phyloP scores from a whole-genome alignment of 1,140 invertebrate genomes.

The Brachystomella parvula region DNA sequence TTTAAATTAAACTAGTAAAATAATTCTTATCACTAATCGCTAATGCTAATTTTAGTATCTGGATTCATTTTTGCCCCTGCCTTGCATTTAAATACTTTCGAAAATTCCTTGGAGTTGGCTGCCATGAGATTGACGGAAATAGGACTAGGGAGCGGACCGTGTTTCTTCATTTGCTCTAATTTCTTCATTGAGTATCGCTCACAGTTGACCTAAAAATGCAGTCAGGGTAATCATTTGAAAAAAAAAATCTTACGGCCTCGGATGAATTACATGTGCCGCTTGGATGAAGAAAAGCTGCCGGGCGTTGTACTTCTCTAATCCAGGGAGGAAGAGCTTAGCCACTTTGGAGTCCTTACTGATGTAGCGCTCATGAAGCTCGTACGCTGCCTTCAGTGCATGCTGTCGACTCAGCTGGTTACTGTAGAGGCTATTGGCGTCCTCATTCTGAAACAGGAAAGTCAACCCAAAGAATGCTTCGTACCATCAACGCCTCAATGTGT shows the following conservation, averaged over 20 bases:
- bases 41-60: neutral
- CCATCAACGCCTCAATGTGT: neutral
- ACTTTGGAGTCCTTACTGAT: neutral
- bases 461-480: neutral
- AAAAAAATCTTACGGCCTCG: too few species aligned
- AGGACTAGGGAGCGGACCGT: neutral
- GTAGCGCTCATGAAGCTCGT: neutral
- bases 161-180: neutral
- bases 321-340: neutral
- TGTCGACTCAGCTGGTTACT: neutral
- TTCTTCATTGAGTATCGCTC: neutral
- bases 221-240: neutral
- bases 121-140: slow-evolving; percentile 7
- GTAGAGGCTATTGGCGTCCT: neutral
- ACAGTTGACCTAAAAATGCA: neutral
- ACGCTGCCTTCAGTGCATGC: neutral
- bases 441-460: neutral
- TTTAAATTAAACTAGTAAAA: too few species aligned
- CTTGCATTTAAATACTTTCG: neutral
- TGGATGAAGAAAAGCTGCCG: neutral
- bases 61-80: neutral
- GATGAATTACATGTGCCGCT: neutral
- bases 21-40: too few species aligned
- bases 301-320: slow-evolving; percentile 5
- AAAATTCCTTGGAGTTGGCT: slow-evolving; percentile 3